Evolutionary conservation across 1,140 invertebrate genomes (phyloP), one percentile per base, ranked within the genome.

Genomic region (Parapsyche elsis): DNA sequence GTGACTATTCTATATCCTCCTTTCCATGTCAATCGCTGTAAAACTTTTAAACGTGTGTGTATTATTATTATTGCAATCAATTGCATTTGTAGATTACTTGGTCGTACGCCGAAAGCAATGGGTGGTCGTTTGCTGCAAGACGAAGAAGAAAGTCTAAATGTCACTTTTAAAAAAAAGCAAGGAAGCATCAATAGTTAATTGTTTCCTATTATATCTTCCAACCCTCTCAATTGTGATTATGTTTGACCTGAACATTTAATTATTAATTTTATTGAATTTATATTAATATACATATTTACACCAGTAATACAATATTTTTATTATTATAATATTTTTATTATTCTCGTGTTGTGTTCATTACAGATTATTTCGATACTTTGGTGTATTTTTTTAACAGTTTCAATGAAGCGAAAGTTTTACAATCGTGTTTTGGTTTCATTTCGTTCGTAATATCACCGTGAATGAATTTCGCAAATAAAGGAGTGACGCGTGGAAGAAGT

Each of bases 81-180:
- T 21, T 23, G 67, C 1, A 14, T 12, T 71, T 79, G 26, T 84
- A 89, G 88, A 84, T 84, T 88, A 49, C 87, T 89, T 83, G 84
- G 85, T 64, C 84, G 87, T 75, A 86, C 75, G n/a, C 14, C 83
- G 71, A 88, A 89, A 71, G 79, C 85, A 7, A 85, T 79, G 7
- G 86, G 87, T 0, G 85, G 84, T 9, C 86, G 87, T 46, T 84
- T 89, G 5, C 79, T 89, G 19, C 86, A 86, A 84, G 87, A 88
- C 5, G 88, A 89, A 26, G 88, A 89, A 76, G 87, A 88, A 81
- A 76, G 87, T 80, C 84, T 88, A 79, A 86, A 86, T 1, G 87
- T 89, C 53, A 87, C 87, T 1, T 89, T 88, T 83, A 88, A 67
- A 0, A 70, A 59, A 71, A 71, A 83, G 23, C 75, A 78, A 71